Percentiles rank a stretch among this genome's conserved stretches.
These are phyloP conservation scores for Eumaeus atala DNA, from an alignment of 1,140 invertebrate species.

Conservation along the genomic window DNA sequence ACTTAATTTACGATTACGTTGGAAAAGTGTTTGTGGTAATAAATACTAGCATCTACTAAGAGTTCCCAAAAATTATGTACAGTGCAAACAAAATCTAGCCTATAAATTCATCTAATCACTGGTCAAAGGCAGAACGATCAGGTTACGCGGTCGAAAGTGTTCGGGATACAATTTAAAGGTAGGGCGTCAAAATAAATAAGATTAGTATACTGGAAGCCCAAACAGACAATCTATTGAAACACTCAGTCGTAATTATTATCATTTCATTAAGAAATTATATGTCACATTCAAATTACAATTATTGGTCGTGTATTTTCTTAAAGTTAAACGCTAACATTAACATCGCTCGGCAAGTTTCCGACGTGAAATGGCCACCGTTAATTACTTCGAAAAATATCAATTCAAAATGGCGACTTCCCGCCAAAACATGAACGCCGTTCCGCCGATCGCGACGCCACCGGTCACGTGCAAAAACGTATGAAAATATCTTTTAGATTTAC, in stretches of 20 bases:
- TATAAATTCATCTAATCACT: conserved; percentile 46
- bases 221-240: conserved; percentile 68
- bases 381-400: conserved; percentile 9
- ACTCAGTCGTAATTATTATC: conserved; percentile 68
- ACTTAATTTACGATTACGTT: conserved; percentile 12
- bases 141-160: conserved; percentile 16
- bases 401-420: conserved; percentile 35
- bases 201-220: conserved; percentile 69
- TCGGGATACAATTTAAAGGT: conserved; percentile 22
- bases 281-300: conserved; percentile 69
- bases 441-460: conserved; percentile 43
- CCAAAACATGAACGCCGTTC: conserved; percentile 43
- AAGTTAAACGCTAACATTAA: conserved; percentile 59
- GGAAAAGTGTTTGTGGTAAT: conserved; percentile 37
- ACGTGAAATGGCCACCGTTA: conserved; percentile 34
- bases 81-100: conserved; percentile 51
- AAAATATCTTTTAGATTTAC: conserved; percentile 71
- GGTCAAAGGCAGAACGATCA: conserved; percentile 25
- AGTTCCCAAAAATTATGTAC: conserved; percentile 51
- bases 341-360: conserved; percentile 39
- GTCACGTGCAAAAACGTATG: conserved; percentile 72
- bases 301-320: conserved; percentile 70
- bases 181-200: conserved; percentile 49
- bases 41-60: conserved; percentile 57
- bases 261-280: conserved; percentile 68